Conservation (phyloP, 2,888 invertebrate genomes). For the Drosophila mimetica region DNA sequence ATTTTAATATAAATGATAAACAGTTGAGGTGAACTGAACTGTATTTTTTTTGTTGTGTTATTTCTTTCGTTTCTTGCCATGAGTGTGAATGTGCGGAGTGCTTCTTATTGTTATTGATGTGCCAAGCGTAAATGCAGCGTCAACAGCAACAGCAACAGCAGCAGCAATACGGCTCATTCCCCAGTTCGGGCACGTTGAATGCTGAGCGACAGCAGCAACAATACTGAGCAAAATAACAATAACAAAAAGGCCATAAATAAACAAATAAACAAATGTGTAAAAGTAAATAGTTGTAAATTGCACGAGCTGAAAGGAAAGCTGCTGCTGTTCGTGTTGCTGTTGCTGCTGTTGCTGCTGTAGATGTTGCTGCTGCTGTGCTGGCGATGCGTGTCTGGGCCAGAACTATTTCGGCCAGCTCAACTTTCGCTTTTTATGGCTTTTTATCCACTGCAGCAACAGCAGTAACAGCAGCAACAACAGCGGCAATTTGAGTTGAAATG, state of each 20-base stretch:
- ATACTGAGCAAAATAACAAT: conserved; percentile 17
- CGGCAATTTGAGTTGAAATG: conserved; percentile 57
- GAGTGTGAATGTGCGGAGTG: conserved; percentile 9
- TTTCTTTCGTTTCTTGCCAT: neutral
- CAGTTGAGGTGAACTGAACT: conserved; percentile 50
- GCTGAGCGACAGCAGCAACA: conserved; percentile 12
- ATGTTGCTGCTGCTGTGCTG: conserved; percentile 1
- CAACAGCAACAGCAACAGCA: conserved; percentile 46
- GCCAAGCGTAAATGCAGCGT: conserved; percentile 51
- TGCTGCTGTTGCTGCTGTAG: conserved; percentile 2
- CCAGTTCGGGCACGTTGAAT: conserved; percentile 59
- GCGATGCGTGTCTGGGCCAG: conserved; percentile 36
- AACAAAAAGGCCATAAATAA: conserved; percentile 64
- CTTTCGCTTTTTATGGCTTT: conserved; percentile 55
- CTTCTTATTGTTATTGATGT: conserved; percentile 46
- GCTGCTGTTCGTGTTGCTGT: neutral
- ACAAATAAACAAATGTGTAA: conserved; percentile 60
- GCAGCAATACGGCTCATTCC: conserved; percentile 55
- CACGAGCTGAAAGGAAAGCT: conserved; percentile 59
- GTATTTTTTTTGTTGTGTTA: neutral
- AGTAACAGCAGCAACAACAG: conserved; percentile 11
- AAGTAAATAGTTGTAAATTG: conserved; percentile 54
- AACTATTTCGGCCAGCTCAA: conserved; percentile 40
- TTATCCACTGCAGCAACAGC: conserved; percentile 18
- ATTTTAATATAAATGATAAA: conserved; percentile 60